phyloP scores from a whole-genome alignment of 2,888 invertebrate species.

The Steinernema hermaphroditum region DNA sequence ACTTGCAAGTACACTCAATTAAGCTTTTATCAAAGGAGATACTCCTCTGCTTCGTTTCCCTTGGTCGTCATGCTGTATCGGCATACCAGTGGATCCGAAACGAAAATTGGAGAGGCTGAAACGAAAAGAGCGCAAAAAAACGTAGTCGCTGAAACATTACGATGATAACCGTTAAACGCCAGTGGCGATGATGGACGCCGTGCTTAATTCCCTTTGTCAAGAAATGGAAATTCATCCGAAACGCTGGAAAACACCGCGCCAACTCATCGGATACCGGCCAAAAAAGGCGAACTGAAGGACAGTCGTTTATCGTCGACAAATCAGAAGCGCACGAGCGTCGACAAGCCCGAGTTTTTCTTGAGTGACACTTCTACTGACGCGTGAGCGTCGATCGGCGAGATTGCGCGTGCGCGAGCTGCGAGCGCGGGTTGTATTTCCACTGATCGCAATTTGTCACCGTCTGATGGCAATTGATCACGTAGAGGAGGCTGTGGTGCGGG shows the following conservation, averaged over 20 bases:
- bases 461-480: slow-evolving; percentile 29
- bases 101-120: no score
- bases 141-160: not conserved
- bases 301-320: slow-evolving; percentile 24
- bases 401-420: slow-evolving; percentile 29
- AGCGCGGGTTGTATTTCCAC: slow-evolving; percentile 30
- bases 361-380: slow-evolving; percentile 28
- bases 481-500: slow-evolving; percentile 26
- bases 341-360: slow-evolving; percentile 11
- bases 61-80: no score
- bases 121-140: not conserved
- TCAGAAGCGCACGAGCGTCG: slow-evolving; percentile 24
- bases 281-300: slow-evolving; percentile 14
- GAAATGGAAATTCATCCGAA: no score
- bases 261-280: slow-evolving; percentile 1
- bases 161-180: not conserved
- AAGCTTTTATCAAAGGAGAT: no score
- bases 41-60: no score
- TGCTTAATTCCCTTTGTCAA: not conserved
- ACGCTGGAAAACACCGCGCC: not conserved
- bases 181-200: not conserved
- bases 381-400: slow-evolving; percentile 30
- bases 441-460: slow-evolving; percentile 30
- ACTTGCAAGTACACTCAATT: no score
- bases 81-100: no score